Conservation (phyloP, 1,140 invertebrate species). For the Spodoptera frugiperda region DNA sequence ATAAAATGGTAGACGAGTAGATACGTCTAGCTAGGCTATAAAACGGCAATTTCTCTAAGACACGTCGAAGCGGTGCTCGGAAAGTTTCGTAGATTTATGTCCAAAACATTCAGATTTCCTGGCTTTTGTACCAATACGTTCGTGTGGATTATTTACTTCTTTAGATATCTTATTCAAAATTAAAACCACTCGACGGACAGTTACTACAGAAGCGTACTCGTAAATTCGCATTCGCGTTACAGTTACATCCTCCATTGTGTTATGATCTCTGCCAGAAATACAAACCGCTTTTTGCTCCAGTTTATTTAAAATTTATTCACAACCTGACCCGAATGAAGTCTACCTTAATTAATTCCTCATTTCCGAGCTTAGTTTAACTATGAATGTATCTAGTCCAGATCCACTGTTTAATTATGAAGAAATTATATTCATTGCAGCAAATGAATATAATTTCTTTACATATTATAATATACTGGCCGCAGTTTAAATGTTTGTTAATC, state of each 20-base stretch:
- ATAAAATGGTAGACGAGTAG: slow-evolving; percentile 21
- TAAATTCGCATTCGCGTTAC: not conserved
- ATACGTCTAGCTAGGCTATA: slow-evolving; percentile 34
- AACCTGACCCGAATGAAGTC: slow-evolving; percentile 30
- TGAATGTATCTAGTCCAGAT: slow-evolving; percentile 16
- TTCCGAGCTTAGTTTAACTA: slow-evolving; percentile 10
- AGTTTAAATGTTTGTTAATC: slow-evolving; percentile 39
- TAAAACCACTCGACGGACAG: not conserved
- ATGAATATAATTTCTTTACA: no score
- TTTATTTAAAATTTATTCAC: slow-evolving; percentile 27
- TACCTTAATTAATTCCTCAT: slow-evolving; percentile 33
- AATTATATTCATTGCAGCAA: slow-evolving; percentile 1
- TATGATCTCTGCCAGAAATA: slow-evolving; percentile 3
- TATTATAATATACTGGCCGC: no score
- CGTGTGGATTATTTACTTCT: slow-evolving; percentile 12
- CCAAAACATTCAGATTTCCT: slow-evolving; percentile 28
- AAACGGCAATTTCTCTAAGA: slow-evolving; percentile 37
- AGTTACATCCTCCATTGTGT: slow-evolving; percentile 24
- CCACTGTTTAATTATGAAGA: slow-evolving; percentile 31
- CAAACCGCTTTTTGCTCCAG: slow-evolving; percentile 32
- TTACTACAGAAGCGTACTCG: slow-evolving; percentile 5
- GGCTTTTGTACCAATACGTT: not conserved
- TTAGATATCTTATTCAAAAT: not conserved
- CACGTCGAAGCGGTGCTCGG: slow-evolving; percentile 7
- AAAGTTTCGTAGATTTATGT: slow-evolving; percentile 42